These are phyloP conservation scores for Margarornis squamiger DNA, from an alignment of 2,797 vertebrate genomes.

Conservation along the genomic window DNA sequence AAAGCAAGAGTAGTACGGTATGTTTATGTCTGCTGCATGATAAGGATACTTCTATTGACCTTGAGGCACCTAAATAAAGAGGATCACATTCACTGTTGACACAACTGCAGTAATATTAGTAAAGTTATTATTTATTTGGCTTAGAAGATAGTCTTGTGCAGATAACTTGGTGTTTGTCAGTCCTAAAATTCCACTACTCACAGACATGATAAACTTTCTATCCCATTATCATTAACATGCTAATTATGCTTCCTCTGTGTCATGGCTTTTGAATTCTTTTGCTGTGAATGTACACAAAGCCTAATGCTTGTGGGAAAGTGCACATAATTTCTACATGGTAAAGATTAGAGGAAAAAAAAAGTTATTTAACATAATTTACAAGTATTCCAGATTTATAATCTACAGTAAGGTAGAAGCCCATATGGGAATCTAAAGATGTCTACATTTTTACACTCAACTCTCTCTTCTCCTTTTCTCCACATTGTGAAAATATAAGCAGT, in stretches of 20 bases:
- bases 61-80: not conserved
- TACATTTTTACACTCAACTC: not conserved
- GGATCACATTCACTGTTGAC: not conserved
- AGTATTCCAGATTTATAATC: not conserved
- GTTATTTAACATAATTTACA: not conserved
- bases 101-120: not conserved
- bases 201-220: not conserved
- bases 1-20: not conserved
- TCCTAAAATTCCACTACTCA: not conserved
- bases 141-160: not conserved
- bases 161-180: not conserved
- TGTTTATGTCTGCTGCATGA: not conserved
- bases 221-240: not conserved
- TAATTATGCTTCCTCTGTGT: not conserved
- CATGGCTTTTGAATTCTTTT: constrained; percentile 1
- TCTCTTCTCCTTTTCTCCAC: not conserved
- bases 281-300: not conserved
- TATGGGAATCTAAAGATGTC: not conserved
- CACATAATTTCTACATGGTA: not conserved
- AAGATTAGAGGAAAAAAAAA: not conserved
- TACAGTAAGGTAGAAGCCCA: not conserved
- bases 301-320: not conserved
- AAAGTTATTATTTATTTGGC: not conserved
- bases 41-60: not conserved
- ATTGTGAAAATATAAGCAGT: not conserved